Conservation (phyloP, 2,113 vertebrate genomes). For the Camelus bactrianus region DNA sequence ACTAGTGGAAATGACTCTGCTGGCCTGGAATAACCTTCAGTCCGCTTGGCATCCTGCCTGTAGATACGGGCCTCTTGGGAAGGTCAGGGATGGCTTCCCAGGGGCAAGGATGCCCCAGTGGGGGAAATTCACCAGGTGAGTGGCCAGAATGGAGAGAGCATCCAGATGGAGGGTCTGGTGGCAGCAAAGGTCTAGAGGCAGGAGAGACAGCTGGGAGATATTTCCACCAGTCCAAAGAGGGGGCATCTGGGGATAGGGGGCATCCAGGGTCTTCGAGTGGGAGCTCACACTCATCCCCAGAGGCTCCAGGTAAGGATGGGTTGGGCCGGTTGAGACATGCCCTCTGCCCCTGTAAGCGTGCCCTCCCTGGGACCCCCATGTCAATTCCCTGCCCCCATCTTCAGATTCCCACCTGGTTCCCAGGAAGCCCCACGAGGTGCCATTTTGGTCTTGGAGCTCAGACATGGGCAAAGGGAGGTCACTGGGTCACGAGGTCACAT, state of each 20-base stretch:
- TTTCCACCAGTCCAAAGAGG: background rate
- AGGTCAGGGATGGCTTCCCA: background rate
- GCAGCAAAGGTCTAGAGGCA: background rate
- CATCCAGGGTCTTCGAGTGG: background rate
- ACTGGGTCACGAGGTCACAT: constrained; percentile 70
- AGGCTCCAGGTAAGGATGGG: background rate
- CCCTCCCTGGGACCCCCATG: rapidly evolving
- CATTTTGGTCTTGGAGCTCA: background rate
- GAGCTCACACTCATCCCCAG: background rate
- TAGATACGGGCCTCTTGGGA: background rate
- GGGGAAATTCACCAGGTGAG: rapidly evolving
- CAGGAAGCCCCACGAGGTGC: no score
- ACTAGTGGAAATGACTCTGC: background rate
- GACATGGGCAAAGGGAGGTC: constrained; percentile 38
- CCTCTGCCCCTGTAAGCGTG: rapidly evolving
- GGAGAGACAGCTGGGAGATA: rapidly evolving
- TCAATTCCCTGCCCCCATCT: no score
- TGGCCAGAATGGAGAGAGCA: background rate
- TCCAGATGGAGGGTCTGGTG: background rate
- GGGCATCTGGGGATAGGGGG: background rate
- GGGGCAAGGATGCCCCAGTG: no score
- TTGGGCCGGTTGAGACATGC: background rate
- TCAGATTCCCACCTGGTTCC: background rate
- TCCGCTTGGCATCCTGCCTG: background rate
- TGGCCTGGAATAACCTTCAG: no score